Conservation (phyloP, 2,888 invertebrate species). For the Thereva nobilitata region DNA sequence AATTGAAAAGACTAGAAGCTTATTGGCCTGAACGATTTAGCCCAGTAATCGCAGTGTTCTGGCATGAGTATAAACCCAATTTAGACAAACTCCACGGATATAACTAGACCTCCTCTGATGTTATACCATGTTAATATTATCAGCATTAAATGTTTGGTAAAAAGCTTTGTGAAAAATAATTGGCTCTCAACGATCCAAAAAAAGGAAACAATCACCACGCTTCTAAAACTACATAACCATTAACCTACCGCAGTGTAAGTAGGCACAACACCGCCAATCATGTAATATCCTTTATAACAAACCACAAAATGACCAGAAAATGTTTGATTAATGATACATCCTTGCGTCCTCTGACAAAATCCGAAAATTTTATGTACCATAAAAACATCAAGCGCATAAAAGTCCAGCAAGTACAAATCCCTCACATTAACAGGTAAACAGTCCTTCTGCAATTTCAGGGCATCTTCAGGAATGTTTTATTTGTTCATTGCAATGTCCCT, state of each 20-base stretch:
- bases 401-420: neutral
- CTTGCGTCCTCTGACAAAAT: constrained; percentile 22
- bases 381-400: constrained; percentile 7
- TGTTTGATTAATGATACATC: constrained; percentile 33
- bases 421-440: constrained; percentile 26
- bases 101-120: too few species aligned
- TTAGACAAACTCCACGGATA: too few species aligned
- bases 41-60: too few species aligned
- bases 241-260: constrained; percentile 29
- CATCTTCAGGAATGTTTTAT: constrained; percentile 26
- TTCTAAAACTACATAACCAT: too few species aligned
- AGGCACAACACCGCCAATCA: constrained; percentile 12
- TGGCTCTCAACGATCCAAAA: too few species aligned
- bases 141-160: too few species aligned
- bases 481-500: constrained; percentile 16
- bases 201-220: too few species aligned
- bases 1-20: too few species aligned
- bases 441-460: constrained; percentile 30
- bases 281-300: constrained; percentile 22
- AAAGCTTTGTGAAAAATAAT: too few species aligned
- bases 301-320: constrained; percentile 31
- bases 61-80: too few species aligned
- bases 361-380: constrained; percentile 10
- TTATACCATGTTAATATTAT: too few species aligned
- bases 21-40: too few species aligned